Evolutionary conservation across 1,140 invertebrate genomes (phyloP).

Genomic region (Drosophila ambigua): DNA sequence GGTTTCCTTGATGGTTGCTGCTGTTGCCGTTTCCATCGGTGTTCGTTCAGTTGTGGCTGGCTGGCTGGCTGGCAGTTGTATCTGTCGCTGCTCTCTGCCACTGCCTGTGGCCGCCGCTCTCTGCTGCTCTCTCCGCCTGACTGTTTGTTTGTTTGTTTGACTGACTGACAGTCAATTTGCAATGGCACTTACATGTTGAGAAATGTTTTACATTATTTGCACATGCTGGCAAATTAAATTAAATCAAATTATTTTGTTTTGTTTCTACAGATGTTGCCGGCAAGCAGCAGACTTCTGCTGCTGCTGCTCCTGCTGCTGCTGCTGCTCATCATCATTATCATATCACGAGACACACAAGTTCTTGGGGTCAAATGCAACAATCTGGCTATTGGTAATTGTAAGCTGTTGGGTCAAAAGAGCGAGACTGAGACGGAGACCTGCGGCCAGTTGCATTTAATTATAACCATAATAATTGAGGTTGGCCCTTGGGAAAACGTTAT

Average conservation of each 20-base stretch:
- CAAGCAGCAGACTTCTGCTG: slow-evolving; percentile 2
- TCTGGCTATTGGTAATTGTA: slow-evolving; percentile 73
- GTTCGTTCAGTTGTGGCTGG: slow-evolving; percentile 3
- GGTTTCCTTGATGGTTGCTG: slow-evolving; percentile 1
- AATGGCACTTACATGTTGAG: slow-evolving; percentile 39
- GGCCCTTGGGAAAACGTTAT: slow-evolving; percentile 12
- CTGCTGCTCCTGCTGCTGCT: slow-evolving; percentile 2
- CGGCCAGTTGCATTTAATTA: slow-evolving; percentile 45
- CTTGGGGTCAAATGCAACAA: slow-evolving; percentile 40
- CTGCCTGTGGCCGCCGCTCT: slow-evolving; percentile 30
- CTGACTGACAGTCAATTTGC: slow-evolving; percentile 52
- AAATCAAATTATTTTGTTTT: slow-evolving; percentile 48
- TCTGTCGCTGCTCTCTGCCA: slow-evolving; percentile 12
- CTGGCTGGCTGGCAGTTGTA: background rate
- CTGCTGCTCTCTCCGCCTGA: background rate
- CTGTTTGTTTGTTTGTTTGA: no score
- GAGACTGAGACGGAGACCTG: slow-evolving; percentile 27
- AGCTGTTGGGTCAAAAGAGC: slow-evolving; percentile 27
- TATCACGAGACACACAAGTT: background rate
- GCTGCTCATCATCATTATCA: background rate
- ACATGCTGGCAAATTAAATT: slow-evolving; percentile 64
- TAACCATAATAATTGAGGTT: slow-evolving; percentile 43
- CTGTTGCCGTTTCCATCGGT: slow-evolving; percentile 10
- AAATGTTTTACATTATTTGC: slow-evolving; percentile 58
- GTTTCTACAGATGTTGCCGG: background rate